These are phyloP conservation scores for Camptogramma bilineatum DNA, from an alignment of 2,888 invertebrate species.

Conservation along the genomic window DNA sequence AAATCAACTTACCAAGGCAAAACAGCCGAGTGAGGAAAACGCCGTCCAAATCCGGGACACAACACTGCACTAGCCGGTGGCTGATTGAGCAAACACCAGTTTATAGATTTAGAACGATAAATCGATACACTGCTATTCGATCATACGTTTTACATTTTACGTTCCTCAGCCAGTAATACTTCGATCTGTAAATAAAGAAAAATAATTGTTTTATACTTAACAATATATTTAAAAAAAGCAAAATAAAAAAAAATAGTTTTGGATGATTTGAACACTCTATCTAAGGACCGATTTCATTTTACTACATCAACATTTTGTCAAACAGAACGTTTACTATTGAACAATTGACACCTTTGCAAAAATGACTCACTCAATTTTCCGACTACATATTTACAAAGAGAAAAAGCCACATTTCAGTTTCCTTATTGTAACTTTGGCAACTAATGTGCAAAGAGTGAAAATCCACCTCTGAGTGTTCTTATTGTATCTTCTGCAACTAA, in stretches of 20 bases:
- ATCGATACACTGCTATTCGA: conserved; percentile 33
- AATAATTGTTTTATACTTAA: background rate
- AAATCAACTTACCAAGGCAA: conserved; percentile 67
- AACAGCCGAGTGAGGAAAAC: conserved; percentile 56
- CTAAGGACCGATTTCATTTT: background rate
- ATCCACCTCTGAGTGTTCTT: background rate
- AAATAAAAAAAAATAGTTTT: background rate
- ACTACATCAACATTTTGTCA: too few species aligned
- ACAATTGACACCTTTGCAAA: too few species aligned
- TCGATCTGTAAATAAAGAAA: conserved; percentile 62
- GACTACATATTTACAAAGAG: too few species aligned
- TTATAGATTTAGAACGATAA: conserved; percentile 37
- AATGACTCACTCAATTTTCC: too few species aligned
- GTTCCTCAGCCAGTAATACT: conserved; percentile 53
- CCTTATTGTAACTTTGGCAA: background rate
- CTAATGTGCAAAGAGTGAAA: background rate
- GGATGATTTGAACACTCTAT: background rate
- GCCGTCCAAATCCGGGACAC: conserved; percentile 56
- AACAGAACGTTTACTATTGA: too few species aligned
- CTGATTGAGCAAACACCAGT: conserved; percentile 46
- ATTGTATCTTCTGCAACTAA: background rate
- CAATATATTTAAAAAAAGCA: background rate
- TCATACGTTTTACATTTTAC: conserved; percentile 47
- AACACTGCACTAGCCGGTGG: conserved; percentile 61
- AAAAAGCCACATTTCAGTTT: too few species aligned